These are phyloP conservation scores for Tigriopus japonicus DNA, from an alignment of 1,140 invertebrate species.

Conservation along the genomic window DNA sequence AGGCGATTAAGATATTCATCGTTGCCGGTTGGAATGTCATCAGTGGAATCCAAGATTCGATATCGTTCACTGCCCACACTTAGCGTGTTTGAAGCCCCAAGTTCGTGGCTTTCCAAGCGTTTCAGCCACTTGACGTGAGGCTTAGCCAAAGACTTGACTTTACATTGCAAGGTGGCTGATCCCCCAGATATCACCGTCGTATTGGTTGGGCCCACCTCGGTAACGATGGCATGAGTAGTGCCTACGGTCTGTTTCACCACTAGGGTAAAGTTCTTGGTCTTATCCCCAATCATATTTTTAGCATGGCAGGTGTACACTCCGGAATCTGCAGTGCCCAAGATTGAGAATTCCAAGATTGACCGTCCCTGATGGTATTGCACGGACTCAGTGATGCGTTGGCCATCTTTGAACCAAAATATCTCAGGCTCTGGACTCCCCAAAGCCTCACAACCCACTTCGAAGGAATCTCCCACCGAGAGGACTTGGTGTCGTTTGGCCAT, in stretches of 20 bases:
- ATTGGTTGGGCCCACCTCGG: slow-evolving; percentile 15
- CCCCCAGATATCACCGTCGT: slow-evolving; percentile 16
- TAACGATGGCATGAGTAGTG: neutral
- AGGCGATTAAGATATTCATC: slow-evolving; percentile 2
- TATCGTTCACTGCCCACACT: slow-evolving; percentile 1
- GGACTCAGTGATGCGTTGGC: neutral
- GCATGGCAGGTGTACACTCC: slow-evolving; percentile 89
- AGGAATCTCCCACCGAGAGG: slow-evolving; percentile 8
- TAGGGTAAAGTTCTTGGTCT: slow-evolving; percentile 67
- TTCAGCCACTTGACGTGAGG: slow-evolving; percentile 19
- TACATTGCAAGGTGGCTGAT: slow-evolving; percentile 16
- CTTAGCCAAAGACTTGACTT: slow-evolving; percentile 15
- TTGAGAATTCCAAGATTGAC: neutral
- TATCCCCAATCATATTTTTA: slow-evolving; percentile 73
- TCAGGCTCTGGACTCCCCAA: slow-evolving; percentile 16
- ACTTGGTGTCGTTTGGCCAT: neutral
- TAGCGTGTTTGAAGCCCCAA: neutral
- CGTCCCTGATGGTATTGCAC: neutral
- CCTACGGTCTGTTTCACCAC: slow-evolving; percentile 39
- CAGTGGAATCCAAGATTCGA: neutral
- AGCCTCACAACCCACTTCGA: slow-evolving; percentile 16
- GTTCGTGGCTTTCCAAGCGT: slow-evolving; percentile 4
- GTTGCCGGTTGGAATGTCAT: neutral
- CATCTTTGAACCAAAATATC: slow-evolving; percentile 18
- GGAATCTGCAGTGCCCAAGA: slow-evolving; percentile 39